Percentiles rank a stretch among this genome's conserved stretches.
Conservation (phyloP, 1,140 invertebrate species). For the Ceratosolen solmsi region DNA sequence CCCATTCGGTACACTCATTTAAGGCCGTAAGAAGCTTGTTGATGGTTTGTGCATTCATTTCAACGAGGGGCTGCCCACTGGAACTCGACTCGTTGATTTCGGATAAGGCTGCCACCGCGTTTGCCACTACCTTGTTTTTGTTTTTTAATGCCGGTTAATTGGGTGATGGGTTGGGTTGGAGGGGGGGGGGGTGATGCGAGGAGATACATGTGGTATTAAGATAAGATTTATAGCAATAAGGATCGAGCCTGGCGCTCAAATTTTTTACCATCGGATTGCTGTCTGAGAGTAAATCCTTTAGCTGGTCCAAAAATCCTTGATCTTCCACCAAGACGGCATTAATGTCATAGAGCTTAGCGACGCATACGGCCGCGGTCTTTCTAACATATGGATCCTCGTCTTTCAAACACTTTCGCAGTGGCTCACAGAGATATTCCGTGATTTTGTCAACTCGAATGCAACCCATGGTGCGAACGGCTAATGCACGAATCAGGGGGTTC, state of each 20-base stretch:
- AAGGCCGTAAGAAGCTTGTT: slow-evolving; percentile 98
- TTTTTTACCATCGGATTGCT: slow-evolving; percentile 99
- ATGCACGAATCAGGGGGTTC: slow-evolving; percentile 97
- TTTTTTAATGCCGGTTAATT: too few species aligned
- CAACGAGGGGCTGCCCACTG: slow-evolving; percentile 92
- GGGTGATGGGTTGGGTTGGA: not conserved
- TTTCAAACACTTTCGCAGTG: slow-evolving; percentile 96
- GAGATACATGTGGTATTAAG: too few species aligned
- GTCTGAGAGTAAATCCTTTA: slow-evolving; percentile 97
- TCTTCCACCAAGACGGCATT: slow-evolving; percentile 98
- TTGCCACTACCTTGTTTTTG: slow-evolving; percentile 94
- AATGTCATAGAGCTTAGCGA: slow-evolving; percentile 99
- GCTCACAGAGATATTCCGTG: slow-evolving; percentile 99
- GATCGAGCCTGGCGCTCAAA: not conserved
- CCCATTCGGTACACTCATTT: slow-evolving; percentile 99
- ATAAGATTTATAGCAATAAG: too few species aligned
- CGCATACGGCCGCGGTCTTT: slow-evolving; percentile 99
- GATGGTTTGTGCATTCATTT: slow-evolving; percentile 98
- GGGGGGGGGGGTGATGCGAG: too few species aligned
- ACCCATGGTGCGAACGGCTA: slow-evolving; percentile 99
- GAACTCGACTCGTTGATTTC: slow-evolving; percentile 98
- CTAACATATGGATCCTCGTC: slow-evolving; percentile 99
- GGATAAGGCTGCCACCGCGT: slow-evolving; percentile 98
- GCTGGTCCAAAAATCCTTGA: slow-evolving; percentile 97
- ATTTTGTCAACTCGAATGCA: slow-evolving; percentile 99